Conservation (phyloP, 2,888 invertebrate genomes). For the Ormyrus pomaceus region DNA sequence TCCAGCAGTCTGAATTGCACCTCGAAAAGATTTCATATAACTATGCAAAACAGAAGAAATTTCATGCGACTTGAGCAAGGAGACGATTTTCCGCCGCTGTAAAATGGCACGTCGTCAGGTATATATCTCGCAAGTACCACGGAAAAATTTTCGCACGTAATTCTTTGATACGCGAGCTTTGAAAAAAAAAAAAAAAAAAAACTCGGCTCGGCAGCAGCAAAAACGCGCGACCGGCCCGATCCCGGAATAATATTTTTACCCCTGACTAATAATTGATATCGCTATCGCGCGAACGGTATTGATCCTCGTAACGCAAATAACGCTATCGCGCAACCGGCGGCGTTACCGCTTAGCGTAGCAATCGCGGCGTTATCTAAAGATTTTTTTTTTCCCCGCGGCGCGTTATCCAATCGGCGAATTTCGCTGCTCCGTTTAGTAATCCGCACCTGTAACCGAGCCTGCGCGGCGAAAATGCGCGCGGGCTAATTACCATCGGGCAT, state of each 20-base stretch:
- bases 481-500: constrained; percentile 36
- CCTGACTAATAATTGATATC: background rate
- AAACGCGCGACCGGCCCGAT: no score
- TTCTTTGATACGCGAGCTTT: no score
- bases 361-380: background rate
- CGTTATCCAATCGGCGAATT: constrained; percentile 11
- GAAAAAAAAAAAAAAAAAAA: no score
- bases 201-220: no score
- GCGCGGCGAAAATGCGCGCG: constrained; percentile 6
- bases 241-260: no score
- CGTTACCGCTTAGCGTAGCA: background rate
- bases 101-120: no score
- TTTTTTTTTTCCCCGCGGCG: background rate
- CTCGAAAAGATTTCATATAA: background rate
- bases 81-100: background rate
- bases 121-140: no score
- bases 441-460: background rate
- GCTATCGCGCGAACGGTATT: constrained; percentile 11
- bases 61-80: background rate
- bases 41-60: background rate
- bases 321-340: background rate
- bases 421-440: constrained; percentile 16
- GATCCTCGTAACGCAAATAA: constrained; percentile 2
- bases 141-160: no score
- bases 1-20: no score